Base-by-base conservation (phyloP, 2,888 invertebrate species). In the Ophion slaviceki region DNA sequence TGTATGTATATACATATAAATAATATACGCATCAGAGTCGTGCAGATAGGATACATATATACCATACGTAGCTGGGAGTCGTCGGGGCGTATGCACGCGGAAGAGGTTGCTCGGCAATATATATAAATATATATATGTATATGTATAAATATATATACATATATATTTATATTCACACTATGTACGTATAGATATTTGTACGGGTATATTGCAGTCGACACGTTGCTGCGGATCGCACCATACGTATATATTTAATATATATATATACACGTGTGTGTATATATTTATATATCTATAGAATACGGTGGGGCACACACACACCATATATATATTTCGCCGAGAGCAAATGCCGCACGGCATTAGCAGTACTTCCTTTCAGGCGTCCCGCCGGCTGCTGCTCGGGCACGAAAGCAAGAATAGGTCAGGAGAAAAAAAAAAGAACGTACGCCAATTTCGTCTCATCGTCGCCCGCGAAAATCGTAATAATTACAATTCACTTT, bases 11-110 rank as follows among this genome's bases (percentile, higher is more conserved):
- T 8, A 53, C 53, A 17, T 62, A 64, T 59, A 59, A 78, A 72
- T 72, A 59, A 74, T 74, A 83, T 71, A 84, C 83, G 83, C 83
- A 79, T 80, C 74, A 57, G 57, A 72, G 20, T 28, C 78, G 77
- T 82, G 82, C 77, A 28, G 85, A 81, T 80, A 80, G 77, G 82
- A 79, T 85, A 82, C 85, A 71, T 80, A 82, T 83, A 77, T 75
- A 80, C 45, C 80, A 67, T 79, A 71, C 72, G 80, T 81, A 83
- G 78, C 83, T 67, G 59, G 74, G 61, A 80, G 85, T 82, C 87
- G 82, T 80, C 72, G 82, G 76, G 81, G 82, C 85, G 87, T 88
- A 88, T 87, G 86, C 85, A 88, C 80, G 78, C 82, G 85, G 83
- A 85, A 85, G 85, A 84, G 78, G 78, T 67, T 79, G 75, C 78